Conservation (phyloP, 2,113 vertebrate genomes). For the Zosterops hypoxanthus region DNA sequence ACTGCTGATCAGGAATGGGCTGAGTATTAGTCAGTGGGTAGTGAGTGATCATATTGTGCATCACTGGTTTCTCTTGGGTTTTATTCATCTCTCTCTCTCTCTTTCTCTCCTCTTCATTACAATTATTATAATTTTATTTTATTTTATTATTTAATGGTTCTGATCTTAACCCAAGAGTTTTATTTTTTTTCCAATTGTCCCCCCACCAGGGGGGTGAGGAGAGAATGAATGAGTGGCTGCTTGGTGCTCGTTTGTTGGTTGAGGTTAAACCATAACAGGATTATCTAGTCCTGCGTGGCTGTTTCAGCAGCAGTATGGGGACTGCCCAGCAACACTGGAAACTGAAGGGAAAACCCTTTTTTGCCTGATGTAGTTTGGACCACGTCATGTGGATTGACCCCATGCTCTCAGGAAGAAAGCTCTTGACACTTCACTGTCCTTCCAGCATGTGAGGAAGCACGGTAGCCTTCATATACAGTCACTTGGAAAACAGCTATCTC, state of each 20-base stretch:
- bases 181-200: neutral
- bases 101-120: no score
- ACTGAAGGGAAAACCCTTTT: neutral
- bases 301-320: neutral
- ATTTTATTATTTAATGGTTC: neutral
- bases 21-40: neutral
- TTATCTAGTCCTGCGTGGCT: neutral
- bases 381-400: neutral
- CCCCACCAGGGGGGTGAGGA: rapidly evolving
- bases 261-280: no score
- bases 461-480: neutral
- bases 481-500: neutral
- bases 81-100: neutral
- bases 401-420: neutral
- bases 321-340: neutral
- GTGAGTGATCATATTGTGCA: neutral
- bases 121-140: neutral
- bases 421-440: neutral
- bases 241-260: neutral
- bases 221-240: neutral
- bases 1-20: no score
- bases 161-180: neutral
- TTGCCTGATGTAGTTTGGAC: neutral
- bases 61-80: neutral
- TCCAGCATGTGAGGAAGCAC: neutral